Base-by-base conservation (phyloP, 2,888 invertebrate genomes). In the Drosophila mimica region DNA sequence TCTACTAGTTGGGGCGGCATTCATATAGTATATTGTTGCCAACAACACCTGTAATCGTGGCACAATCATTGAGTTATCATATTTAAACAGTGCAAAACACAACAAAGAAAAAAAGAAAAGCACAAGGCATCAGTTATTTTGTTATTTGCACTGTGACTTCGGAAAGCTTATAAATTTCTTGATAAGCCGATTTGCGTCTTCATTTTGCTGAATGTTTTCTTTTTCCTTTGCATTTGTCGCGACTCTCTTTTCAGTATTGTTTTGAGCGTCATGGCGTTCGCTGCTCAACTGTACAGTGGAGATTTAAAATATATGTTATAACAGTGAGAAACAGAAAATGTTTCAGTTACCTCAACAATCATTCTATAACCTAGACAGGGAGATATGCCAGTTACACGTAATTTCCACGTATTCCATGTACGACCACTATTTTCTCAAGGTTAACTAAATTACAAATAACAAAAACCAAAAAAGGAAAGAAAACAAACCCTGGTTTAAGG, bases 11-110 rank as follows among this genome's bases (percentile, higher is more conserved):
- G 53, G 53, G 25, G 25, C 34, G 38, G 38, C 30, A 60, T 15
- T 20, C 36, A 48, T 25, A 58, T 28, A 2, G 2, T 25, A 48
- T 73, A 53, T 40, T 61, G 59, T 68, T 78, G 65, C 54, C 70
- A 85, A 84, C 91, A 88, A 84, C 91, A 88, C 87, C 85, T 87
- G 91, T 91, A 88, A 88, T 91, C 90, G 90, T 78, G 90, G 66
- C 74, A 78, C 84, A 74, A 83, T 76, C 84, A 76, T 72, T 82
- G 56, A 88, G 80, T 84, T 91, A 88, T 88, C 87, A 82, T 82
- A 69, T 87, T 70, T 81, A 66, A 83, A 73, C 74, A 70, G 74
- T 74, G 49, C 36, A 57, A 30, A 46, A 46, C 15, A 25, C 15
- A 46, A 38, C 8, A 17, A 8, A 52, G 33, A 69, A 69, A 70